Base-by-base conservation (phyloP, 1,140 invertebrate species). In the Ericerus pela region DNA sequence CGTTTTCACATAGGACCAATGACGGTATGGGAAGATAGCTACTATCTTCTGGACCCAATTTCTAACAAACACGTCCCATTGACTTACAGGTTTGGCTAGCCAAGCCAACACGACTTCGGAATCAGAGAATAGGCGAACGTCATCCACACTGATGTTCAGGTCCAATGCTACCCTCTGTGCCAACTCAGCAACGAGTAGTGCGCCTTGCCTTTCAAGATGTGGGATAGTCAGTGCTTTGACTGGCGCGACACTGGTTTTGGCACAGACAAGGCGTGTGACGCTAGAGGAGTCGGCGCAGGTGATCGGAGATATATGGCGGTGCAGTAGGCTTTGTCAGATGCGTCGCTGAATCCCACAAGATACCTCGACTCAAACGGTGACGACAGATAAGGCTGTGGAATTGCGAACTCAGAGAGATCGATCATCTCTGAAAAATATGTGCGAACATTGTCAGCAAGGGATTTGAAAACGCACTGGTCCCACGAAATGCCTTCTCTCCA, bases 231-330 rank as follows among this genome's bases (percentile, higher is more conserved):
- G 29, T 11, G 37, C 56, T 59, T 68, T 66, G 11, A 67, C 29
- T 8, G 69, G 69, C 5, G 69, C 60, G 1, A 70, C 65, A n/a
- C n/a, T 54, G 11, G 59, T 55, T 57, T 69, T 71, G 0, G 68
- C 28, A 12, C 54, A 36, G n/a, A 70, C 22, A 24, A 71, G 41
- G n/a, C 8, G n/a, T 33, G 30, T 10, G n/a, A n/a, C n/a, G n/a
- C n/a, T n/a, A n/a, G n/a, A n/a, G n/a, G n/a, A n/a, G n/a, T n/a
- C n/a, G n/a, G n/a, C n/a, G n/a, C n/a, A n/a, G n/a, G n/a, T n/a
- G n/a, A n/a, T n/a, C n/a, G n/a, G n/a, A n/a, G n/a, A n/a, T n/a
- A n/a, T n/a, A n/a, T n/a, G n/a, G n/a, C n/a, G n/a, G n/a, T n/a
- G n/a, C n/a, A n/a, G n/a, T n/a, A n/a, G n/a, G n/a, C n/a, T n/a